A percentile compares a stretch with the other conserved stretches of the same genome.
phyloP scores from a whole-genome alignment of 2,888 invertebrate genomes.

The Drosophila stalkeri region DNA sequence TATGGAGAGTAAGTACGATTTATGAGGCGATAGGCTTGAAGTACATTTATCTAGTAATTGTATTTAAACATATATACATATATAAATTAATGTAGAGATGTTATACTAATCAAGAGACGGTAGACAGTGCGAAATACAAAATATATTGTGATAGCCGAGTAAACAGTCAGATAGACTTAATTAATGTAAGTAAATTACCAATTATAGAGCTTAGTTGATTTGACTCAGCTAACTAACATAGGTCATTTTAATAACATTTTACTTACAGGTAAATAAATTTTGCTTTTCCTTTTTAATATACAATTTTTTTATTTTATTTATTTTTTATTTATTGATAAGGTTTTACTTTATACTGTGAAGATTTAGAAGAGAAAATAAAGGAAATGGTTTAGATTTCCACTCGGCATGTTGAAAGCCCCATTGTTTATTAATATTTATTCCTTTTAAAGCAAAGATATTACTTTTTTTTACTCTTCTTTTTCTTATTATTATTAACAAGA shows the following conservation, averaged over 20 bases:
- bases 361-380: too few species aligned
- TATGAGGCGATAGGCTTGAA: constrained; percentile 17
- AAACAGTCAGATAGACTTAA: not conserved
- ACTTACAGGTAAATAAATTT: too few species aligned
- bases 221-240: not conserved
- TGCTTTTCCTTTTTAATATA: too few species aligned
- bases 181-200: not conserved
- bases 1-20: constrained; percentile 58
- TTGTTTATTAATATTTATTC: not conserved
- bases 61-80: not conserved
- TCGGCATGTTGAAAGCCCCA: not conserved
- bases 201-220: not conserved
- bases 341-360: too few species aligned
- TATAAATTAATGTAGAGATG: not conserved
- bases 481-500: not conserved
- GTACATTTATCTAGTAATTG: not conserved
- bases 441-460: not conserved
- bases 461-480: not conserved
- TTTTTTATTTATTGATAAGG: too few species aligned
- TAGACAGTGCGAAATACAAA: not conserved
- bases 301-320: too few species aligned
- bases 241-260: not conserved
- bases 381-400: not conserved
- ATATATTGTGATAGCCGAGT: not conserved
- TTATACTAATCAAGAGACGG: not conserved